Percentiles rank a stretch among this genome's conserved stretches.
Evolutionary conservation across 2,113 vertebrate genomes (phyloP).

Genomic region (Formicarius rufipectus): DNA sequence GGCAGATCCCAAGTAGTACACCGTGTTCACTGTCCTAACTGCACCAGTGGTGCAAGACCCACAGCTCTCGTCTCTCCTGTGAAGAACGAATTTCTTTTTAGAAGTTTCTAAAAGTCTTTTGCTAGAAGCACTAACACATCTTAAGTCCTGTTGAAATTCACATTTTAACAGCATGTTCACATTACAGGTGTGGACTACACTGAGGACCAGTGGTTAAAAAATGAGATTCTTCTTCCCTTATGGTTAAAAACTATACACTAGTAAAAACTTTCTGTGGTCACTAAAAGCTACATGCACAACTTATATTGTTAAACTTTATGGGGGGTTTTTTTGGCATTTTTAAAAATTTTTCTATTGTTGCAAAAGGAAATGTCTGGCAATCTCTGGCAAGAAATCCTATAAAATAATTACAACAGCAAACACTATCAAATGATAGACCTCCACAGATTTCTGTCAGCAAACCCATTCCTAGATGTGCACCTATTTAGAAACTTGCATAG

Average conservation of each 20-base stretch:
- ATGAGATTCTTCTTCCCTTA: background rate
- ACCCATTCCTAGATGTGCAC: background rate
- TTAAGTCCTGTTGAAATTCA: background rate
- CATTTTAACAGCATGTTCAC: rapidly evolving
- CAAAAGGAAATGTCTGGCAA: background rate
- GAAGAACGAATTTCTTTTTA: background rate
- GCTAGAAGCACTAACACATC: background rate
- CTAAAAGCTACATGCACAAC: background rate
- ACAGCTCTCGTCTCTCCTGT: rapidly evolving
- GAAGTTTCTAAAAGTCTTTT: background rate
- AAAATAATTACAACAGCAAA: background rate
- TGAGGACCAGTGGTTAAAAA: background rate
- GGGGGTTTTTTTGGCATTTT: rapidly evolving
- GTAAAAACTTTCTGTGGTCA: background rate
- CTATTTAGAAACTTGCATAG: background rate
- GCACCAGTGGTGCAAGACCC: background rate
- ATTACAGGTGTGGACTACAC: background rate
- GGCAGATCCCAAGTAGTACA: background rate
- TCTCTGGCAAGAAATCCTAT: background rate
- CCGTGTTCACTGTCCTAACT: background rate
- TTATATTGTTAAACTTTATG: background rate
- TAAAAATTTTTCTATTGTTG: background rate
- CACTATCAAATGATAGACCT: background rate
- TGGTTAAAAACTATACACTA: background rate
- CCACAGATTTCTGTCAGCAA: background rate